Evolutionary conservation across 2,797 vertebrate species (phyloP).

Genomic region (Linurgus olivaceus): DNA sequence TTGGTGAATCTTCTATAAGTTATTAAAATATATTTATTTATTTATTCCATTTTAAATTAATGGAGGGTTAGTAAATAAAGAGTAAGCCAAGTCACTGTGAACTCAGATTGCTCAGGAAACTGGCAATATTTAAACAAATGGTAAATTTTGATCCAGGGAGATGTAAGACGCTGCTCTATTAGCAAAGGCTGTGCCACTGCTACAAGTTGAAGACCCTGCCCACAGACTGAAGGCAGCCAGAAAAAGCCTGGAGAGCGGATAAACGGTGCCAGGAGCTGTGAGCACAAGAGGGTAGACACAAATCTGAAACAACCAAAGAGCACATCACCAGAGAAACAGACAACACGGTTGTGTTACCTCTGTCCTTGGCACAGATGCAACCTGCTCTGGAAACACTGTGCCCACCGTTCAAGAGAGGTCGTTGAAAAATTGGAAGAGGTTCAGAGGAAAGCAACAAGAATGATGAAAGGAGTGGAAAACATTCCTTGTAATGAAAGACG

Average conservation of each 20-base stretch:
- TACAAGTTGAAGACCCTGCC: background rate
- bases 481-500: conserved; percentile 22
- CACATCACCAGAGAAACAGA: background rate
- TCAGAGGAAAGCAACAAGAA: conserved; percentile 41
- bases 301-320: background rate
- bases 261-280: background rate
- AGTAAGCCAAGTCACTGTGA: background rate
- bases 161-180: background rate
- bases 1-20: background rate
- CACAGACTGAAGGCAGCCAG: background rate
- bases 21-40: background rate
- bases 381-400: conserved; percentile 4
- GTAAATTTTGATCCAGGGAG: background rate
- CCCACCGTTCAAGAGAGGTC: background rate
- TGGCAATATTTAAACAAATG: background rate
- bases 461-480: conserved; percentile 46
- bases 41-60: background rate
- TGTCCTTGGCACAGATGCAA: conserved; percentile 7
- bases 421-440: conserved; percentile 49
- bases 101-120: background rate
- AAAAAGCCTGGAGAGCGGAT: background rate
- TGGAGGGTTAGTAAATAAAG: background rate
- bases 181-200: background rate
- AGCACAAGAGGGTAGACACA: fast-evolving
- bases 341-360: background rate